Evolutionary conservation across 2,797 vertebrate genomes (phyloP).

Genomic region (Xiphorhynchus erythropygius): DNA sequence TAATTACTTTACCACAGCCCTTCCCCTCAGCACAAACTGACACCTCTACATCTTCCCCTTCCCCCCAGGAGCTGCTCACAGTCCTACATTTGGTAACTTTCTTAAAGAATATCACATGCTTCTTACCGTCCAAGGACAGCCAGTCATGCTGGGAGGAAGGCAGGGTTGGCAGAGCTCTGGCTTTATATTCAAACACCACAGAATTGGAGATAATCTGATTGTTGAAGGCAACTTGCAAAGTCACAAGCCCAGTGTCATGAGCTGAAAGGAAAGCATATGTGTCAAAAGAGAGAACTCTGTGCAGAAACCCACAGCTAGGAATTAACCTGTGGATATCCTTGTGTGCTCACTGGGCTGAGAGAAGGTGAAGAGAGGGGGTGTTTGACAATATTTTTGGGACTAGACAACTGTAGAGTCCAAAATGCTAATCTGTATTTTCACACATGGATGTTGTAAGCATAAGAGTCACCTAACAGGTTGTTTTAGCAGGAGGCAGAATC

Average conservation of each 20-base stretch:
- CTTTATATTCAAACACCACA: slow-evolving; percentile 99
- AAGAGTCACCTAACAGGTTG: background rate
- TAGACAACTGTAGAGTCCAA: background rate
- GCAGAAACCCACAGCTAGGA: background rate
- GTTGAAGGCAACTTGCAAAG: slow-evolving; percentile 97
- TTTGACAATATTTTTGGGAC: background rate
- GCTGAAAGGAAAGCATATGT: slow-evolving; percentile 76
- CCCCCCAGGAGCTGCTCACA: background rate
- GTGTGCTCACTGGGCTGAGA: background rate
- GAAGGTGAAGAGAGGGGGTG: background rate
- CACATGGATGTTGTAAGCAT: background rate
- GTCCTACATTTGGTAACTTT: background rate
- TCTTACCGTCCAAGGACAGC: slow-evolving; percentile 96
- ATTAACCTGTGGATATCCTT: background rate
- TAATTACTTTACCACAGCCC: background rate
- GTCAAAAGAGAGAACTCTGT: background rate
- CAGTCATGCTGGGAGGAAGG: slow-evolving; percentile 99
- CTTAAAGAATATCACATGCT: background rate
- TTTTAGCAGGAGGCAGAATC: background rate
- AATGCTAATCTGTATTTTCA: background rate
- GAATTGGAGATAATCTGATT: slow-evolving; percentile 99
- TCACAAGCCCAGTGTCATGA: slow-evolving; percentile 97
- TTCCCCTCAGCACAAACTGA: background rate
- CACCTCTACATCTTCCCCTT: too few relatives aligned
- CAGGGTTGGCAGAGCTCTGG: slow-evolving; percentile 93